Percentiles rank a stretch among this genome's conserved stretches.
phyloP scores from a whole-genome alignment of 2,888 invertebrate genomes.

The Drosophila cracens region DNA sequence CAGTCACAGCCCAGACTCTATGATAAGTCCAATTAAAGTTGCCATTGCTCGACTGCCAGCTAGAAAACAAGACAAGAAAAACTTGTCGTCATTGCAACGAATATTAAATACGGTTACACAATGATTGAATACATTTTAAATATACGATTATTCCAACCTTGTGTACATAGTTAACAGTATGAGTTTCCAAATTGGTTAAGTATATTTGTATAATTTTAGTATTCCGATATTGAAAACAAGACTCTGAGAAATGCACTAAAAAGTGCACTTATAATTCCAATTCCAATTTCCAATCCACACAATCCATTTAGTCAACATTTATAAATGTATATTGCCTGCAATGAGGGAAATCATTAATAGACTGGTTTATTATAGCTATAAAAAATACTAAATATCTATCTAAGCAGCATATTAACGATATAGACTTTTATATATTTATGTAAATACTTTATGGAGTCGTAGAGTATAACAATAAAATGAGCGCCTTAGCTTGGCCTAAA shows the following conservation, averaged over 20 bases:
- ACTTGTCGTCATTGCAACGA: constrained; percentile 13
- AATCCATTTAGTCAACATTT: not conserved
- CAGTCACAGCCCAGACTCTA: constrained; percentile 45
- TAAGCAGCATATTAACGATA: not conserved
- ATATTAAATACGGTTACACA: constrained; percentile 32
- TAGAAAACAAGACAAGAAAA: constrained; percentile 19
- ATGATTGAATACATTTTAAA: not conserved
- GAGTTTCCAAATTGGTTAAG: not conserved
- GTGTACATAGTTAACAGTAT: not conserved
- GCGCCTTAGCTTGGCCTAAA: constrained; percentile 48
- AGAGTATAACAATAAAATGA: constrained; percentile 43
- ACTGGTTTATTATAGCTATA: not conserved
- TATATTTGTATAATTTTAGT: not conserved
- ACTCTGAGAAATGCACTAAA: not conserved
- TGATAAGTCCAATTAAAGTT: constrained; percentile 81
- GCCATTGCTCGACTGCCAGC: constrained; percentile 52
- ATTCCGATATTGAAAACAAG: not conserved
- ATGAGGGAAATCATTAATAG: not conserved
- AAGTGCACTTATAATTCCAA: not conserved
- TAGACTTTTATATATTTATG: not conserved
- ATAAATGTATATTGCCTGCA: not conserved
- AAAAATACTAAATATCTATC: not conserved
- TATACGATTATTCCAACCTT: not conserved
- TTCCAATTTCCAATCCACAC: not conserved
- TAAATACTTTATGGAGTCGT: not conserved